Base-by-base conservation (phyloP, 2,797 vertebrate genomes). In the Parauchenoglanis ngamensis region DNA sequence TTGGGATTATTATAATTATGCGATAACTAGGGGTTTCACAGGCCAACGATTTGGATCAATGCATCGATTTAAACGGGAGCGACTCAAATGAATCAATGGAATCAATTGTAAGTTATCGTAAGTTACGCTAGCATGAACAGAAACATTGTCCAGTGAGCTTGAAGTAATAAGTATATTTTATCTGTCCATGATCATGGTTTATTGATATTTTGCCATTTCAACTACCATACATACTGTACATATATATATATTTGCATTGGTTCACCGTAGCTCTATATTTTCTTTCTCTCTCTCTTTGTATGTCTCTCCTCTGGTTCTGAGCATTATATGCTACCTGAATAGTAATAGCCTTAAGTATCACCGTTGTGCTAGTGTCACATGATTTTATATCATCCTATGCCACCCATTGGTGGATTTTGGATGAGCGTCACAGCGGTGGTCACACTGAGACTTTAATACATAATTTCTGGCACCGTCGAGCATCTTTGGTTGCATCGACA, bases 261-360 rank as follows among this genome's bases (percentile, higher is more conserved):
- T 83, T 85, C 84, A 91, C 89, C 77, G 86, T 87, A 80, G 83
- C 83, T 90, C 89, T 92, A 88, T 92, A 87, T 91, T 82, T 76
- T 86, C 73, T 84, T 40, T 31, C 31, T 77, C 19, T 56, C 85
- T 86, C 79, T 89, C 86, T 91, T 80, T 86, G 88, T 84, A 91
- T 87, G 86, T 91, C 77, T 86, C 87, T 83, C 21, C 83, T 91
- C 85, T 89, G 84, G 67, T 89, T 88, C 12, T 1, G 25, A 88
- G 86, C 31, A 31, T 85, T 44, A 87, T 89, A 86, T 83, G 59
- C 56, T 7, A 28, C 67, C 44, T 81, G 89, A 89, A 91, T 90
- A 85, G 88, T 35, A 84, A 90, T 46, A 90, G 83, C 72, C 68
- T 7, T 80, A 56, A 75, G 31, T 85, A 81, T 21, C 86, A 86